These are phyloP conservation scores for Nesogale talazaci DNA, from an alignment of 2,113 vertebrate species.

Conservation along the genomic window DNA sequence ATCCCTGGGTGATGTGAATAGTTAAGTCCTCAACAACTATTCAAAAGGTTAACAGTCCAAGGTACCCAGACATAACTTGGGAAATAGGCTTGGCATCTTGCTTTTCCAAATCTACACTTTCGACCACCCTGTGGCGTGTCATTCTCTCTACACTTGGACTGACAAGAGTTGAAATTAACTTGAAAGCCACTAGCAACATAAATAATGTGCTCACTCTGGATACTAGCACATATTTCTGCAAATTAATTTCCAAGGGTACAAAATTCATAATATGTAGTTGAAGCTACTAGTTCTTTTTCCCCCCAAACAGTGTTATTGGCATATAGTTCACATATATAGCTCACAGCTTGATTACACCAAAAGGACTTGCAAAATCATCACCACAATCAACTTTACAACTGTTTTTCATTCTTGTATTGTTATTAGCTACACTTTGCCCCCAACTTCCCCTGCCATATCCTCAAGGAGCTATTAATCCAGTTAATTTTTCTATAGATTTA, in stretches of 20 bases:
- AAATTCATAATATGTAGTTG: constrained; percentile 27
- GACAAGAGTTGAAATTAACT: neutral
- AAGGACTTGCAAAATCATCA: too few species aligned
- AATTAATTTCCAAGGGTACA: neutral
- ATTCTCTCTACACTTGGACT: neutral
- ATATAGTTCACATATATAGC: too few species aligned
- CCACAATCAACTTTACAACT: too few species aligned
- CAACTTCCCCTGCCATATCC: too few species aligned
- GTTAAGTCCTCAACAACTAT: neutral
- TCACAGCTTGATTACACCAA: too few species aligned
- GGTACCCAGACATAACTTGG: neutral
- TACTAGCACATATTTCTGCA: neutral
- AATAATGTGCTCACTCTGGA: neutral
- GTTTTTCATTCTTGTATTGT: too few species aligned
- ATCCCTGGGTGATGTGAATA: neutral
- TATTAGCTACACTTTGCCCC: too few species aligned
- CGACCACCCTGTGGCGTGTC: neutral
- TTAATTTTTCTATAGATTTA: too few species aligned
- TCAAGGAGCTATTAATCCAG: too few species aligned
- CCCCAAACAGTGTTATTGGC: too few species aligned
- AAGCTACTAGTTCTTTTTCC: neutral
- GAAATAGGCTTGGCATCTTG: neutral
- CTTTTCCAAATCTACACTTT: too few species aligned
- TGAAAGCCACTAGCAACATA: neutral
- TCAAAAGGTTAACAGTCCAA: neutral